Conservation (phyloP, 1,140 invertebrate genomes). For the Drosophila cardini region DNA sequence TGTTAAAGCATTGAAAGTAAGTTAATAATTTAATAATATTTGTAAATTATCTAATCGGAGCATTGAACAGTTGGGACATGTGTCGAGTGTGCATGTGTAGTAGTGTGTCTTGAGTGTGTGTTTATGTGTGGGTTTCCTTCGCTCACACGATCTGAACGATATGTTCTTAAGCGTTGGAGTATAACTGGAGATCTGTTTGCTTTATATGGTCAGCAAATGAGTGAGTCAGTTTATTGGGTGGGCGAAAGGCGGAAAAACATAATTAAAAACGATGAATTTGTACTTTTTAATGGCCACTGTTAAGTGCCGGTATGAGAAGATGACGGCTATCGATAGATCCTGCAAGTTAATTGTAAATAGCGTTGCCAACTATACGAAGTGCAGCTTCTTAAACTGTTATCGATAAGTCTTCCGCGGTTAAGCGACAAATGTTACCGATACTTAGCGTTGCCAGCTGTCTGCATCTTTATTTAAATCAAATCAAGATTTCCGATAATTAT, state of each 20-base stretch:
- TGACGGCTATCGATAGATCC: background rate
- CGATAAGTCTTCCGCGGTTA: too few relatives aligned
- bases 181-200: constrained; percentile 13
- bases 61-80: background rate
- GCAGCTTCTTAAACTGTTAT: background rate
- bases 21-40: constrained; percentile 21
- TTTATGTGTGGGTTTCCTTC: constrained; percentile 22
- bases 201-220: constrained; percentile 31
- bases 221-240: constrained; percentile 18
- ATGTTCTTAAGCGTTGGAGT: constrained; percentile 27
- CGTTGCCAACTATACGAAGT: background rate
- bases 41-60: constrained; percentile 29
- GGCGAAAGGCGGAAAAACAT: constrained; percentile 44
- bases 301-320: background rate
- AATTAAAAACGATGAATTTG: constrained; percentile 18
- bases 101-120: background rate
- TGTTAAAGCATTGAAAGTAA: constrained; percentile 23
- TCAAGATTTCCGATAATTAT: constrained; percentile 57
- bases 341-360: background rate
- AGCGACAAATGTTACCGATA: background rate
- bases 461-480: constrained; percentile 1
- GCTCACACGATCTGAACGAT: constrained; percentile 8
- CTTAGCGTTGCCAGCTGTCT: background rate
- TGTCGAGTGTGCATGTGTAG: background rate
- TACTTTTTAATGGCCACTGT: constrained; percentile 5